Evolutionary conservation across 2,888 invertebrate genomes (phyloP), one percentile per base, ranked within the genome.

Genomic region (Ptilodon capucinus): DNA sequence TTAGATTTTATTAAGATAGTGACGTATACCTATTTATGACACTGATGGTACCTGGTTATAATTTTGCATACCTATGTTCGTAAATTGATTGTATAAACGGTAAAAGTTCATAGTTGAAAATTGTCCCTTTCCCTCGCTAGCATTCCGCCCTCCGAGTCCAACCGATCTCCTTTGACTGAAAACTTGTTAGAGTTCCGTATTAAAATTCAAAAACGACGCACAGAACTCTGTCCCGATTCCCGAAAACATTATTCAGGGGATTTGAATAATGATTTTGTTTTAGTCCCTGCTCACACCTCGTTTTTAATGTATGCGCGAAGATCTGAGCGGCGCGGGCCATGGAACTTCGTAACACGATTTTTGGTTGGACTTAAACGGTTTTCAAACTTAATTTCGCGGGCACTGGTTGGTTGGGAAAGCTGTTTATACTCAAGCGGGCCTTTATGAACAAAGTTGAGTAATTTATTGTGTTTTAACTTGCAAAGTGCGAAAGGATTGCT

Each of bases 261-360:
- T 90, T 89, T 90, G 88, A 90, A 91, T 91, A 91, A 90, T 88
- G 84, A 90, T 88, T 88, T 84, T 86, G 88, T 86, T 88, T 85
- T 76, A 88, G 84, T 79, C 81, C 74, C 74, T 62, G 69, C 68
- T 73, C 81, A 76, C 81, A 81, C 79, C 78, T 72, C 64, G 51
- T 65, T 57, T 45, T 68, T 88, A 87, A 89, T 89, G 73, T 88
- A 89, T 90, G 86, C 89, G 82, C 59, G 76, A 84, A 87, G 87
- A 85, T 81, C 79, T 71, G 42, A 62, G 64, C 72, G 60, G 19
- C 25, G 11, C 14, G 36, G 36, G 71, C 70, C 62, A 64, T 9
- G 16, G 70, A 84, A 86, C 77, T 85, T 82, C 55, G 74, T 86
- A 86, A 87, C 81, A 84, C 80, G 84, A 88, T 89, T 90, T 90